Percentiles rank a stretch among this genome's conserved stretches.
Conservation (phyloP, 2,797 vertebrate species). For the Halcyon chelicuti region DNA sequence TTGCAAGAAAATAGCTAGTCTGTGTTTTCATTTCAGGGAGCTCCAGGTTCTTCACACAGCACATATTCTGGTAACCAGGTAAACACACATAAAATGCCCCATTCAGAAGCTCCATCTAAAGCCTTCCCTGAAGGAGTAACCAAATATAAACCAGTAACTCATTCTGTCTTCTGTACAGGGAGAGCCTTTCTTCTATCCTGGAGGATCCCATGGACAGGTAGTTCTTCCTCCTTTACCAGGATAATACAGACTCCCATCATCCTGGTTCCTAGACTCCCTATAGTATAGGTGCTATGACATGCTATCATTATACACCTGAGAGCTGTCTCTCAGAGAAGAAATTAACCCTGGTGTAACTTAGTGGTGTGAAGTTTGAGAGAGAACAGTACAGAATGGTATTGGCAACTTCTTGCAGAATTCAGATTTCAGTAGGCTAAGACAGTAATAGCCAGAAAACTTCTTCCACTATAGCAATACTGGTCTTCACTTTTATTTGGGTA, state of each 20-base stretch:
- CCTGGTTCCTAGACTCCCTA: neutral
- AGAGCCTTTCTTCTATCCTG: neutral
- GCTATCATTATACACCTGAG: neutral
- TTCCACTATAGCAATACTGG: neutral
- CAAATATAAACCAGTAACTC: neutral
- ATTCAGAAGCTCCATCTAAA: neutral
- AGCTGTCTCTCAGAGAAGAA: neutral
- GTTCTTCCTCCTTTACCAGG: neutral
- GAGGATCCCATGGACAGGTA: constrained; percentile 61
- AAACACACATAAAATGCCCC: constrained; percentile 28
- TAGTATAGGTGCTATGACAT: neutral
- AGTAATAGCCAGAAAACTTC: neutral
- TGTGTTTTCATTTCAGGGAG: neutral
- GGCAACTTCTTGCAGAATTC: neutral
- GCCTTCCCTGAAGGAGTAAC: neutral
- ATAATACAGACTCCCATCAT: too few relatives aligned
- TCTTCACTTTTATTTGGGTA: neutral
- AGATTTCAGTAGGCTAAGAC: neutral
- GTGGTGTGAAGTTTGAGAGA: neutral
- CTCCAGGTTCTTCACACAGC: constrained; percentile 13
- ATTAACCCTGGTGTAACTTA: neutral
- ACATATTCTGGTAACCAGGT: constrained; percentile 64
- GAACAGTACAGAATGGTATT: neutral
- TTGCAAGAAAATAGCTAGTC: neutral
- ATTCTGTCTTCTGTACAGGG: constrained; percentile 45